These are phyloP conservation scores for Sinotaia quadrata DNA, from an alignment of 2,888 invertebrate species.

Conservation along the genomic window DNA sequence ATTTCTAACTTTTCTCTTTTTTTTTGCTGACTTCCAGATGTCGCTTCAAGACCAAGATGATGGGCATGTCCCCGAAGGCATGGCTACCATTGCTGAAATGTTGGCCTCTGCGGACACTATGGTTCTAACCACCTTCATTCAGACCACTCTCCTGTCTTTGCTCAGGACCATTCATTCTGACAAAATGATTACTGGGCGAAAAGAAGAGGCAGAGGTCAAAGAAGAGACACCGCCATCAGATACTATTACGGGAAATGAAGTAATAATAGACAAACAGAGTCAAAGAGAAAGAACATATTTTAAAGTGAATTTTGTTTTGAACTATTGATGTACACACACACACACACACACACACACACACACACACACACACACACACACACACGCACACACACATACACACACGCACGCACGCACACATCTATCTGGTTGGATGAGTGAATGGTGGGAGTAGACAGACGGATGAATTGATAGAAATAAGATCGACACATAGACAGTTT, in stretches of 20 bases:
- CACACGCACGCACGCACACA: constrained; percentile 1
- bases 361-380: constrained; percentile 15
- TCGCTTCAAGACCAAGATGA: neutral
- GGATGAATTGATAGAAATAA: too few species aligned
- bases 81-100: constrained; percentile 23
- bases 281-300: too few species aligned
- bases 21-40: too few species aligned
- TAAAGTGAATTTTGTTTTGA: neutral
- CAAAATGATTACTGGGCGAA: too few species aligned
- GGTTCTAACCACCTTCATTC: constrained; percentile 19
- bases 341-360: constrained; percentile 11
- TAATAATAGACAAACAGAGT: too few species aligned
- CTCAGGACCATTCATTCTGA: neutral
- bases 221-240: too few species aligned
- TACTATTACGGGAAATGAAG: too few species aligned
- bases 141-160: constrained; percentile 19
- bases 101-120: neutral
- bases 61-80: constrained; percentile 11
- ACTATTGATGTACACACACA: neutral
- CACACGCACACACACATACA: neutral
- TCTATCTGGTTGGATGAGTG: neutral
- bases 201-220: neutral
- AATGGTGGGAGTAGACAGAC: too few species aligned
- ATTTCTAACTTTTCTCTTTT: too few species aligned
- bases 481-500: too few species aligned